Percentiles rank a stretch among this genome's conserved stretches.
Conservation (phyloP, 2,888 invertebrate genomes). For the Oscheius sp. region DNA sequence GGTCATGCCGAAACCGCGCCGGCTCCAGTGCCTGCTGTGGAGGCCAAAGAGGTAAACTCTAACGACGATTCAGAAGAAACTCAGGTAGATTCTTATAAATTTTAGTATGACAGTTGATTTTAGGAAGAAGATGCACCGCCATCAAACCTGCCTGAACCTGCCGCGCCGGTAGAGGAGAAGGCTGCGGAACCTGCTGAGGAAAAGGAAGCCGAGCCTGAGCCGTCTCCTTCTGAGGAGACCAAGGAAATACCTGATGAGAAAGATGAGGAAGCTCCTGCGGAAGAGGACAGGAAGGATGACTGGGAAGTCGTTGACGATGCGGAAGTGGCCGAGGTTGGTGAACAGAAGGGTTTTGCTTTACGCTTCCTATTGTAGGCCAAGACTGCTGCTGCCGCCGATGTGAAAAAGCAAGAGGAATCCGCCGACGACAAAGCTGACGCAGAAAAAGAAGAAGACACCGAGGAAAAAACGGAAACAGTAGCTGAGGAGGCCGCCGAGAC, state of each 20-base stretch:
- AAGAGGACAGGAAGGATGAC: conserved; percentile 37
- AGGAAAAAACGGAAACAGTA: conserved; percentile 16
- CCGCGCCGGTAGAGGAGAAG: background rate
- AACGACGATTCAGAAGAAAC: conserved; percentile 22
- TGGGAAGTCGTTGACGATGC: conserved; percentile 43
- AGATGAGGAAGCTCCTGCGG: conserved; percentile 1
- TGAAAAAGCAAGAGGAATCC: conserved; percentile 15
- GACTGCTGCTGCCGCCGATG: conserved; percentile 30
- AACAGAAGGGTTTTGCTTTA: background rate
- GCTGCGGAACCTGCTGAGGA: background rate
- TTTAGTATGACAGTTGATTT: background rate
- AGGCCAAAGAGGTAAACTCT: conserved; percentile 18
- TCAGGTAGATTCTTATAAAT: conserved; percentile 3
- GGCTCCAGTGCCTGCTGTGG: conserved; percentile 25
- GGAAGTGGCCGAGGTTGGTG: conserved; percentile 41
- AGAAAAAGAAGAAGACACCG: conserved; percentile 1
- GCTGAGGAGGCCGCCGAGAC: conserved; percentile 32
- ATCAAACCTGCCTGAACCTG: background rate
- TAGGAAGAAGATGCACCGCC: conserved; percentile 25
- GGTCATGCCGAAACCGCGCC: conserved; percentile 17
- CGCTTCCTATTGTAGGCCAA: conserved; percentile 7
- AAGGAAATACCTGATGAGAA: conserved; percentile 3
- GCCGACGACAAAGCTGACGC: conserved; percentile 26
- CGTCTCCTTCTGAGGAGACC: conserved; percentile 11
- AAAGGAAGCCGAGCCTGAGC: background rate